These are phyloP conservation scores for Recurvirostra avosetta DNA, from an alignment of 2,113 vertebrate genomes.

Conservation along the genomic window DNA sequence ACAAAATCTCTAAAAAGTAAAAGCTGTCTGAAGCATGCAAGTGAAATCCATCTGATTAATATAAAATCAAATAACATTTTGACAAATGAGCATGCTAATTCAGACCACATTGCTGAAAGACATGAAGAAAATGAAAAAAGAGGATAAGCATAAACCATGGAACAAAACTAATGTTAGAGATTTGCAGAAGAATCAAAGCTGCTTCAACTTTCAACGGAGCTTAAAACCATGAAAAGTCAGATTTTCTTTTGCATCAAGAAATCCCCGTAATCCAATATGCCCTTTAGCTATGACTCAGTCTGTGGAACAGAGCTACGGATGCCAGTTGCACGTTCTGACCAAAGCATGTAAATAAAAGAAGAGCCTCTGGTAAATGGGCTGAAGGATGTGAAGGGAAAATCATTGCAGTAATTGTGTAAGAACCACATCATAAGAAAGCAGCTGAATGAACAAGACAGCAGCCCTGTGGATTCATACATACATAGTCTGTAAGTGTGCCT, in stretches of 20 bases:
- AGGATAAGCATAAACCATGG: neutral
- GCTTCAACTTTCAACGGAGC: neutral
- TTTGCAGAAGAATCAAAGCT: constrained; percentile 8
- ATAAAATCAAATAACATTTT: neutral
- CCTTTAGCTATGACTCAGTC: neutral
- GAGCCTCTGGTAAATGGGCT: neutral
- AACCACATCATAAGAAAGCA: neutral
- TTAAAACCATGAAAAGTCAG: neutral
- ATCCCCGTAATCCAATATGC: neutral
- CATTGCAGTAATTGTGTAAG: neutral
- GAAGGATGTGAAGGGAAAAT: neutral
- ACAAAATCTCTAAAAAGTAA: neutral
- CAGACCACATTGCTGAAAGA: neutral
- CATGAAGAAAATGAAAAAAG: neutral
- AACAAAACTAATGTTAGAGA: neutral
- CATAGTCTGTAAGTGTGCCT: neutral
- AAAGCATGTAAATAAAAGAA: neutral
- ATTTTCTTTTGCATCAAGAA: neutral
- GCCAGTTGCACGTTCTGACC: neutral
- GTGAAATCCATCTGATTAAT: neutral
- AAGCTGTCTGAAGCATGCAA: neutral
- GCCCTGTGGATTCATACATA: neutral
- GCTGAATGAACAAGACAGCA: neutral
- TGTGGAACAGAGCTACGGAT: neutral
- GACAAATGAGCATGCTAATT: neutral